Conservation (phyloP, 2,888 invertebrate species). For the Corbicula japonica region DNA sequence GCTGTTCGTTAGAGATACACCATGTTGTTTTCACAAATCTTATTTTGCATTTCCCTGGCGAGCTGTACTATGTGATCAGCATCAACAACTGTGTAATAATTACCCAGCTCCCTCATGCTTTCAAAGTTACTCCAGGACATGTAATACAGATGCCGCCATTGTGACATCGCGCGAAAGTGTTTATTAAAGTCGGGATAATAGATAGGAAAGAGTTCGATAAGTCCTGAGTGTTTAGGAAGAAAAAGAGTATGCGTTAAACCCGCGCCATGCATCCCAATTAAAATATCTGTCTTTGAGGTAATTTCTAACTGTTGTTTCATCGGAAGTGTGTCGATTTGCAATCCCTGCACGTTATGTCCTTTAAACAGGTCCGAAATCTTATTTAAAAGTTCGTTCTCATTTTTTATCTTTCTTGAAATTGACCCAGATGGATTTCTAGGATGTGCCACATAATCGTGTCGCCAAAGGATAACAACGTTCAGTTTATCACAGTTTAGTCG, state of each 20-base stretch:
- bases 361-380: conserved; percentile 71
- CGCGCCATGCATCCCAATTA: conserved; percentile 86
- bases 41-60: background rate
- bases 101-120: background rate
- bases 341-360: conserved; percentile 58
- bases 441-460: conserved; percentile 85
- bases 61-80: background rate
- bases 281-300: conserved; percentile 46
- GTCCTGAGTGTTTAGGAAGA: conserved; percentile 78
- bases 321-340: conserved; percentile 80
- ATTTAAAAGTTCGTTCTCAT: conserved; percentile 72
- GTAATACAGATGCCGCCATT: conserved; percentile 10
- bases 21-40: too few species aligned
- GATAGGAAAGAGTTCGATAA: conserved; percentile 82
- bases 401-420: conserved; percentile 82
- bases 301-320: conserved; percentile 80
- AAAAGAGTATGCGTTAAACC: conserved; percentile 84
- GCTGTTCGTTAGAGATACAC: too few species aligned
- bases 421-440: conserved; percentile 83
- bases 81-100: conserved; percentile 2
- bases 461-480: conserved; percentile 81
- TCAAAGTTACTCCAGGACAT: background rate
- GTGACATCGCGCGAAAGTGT: conserved; percentile 76
- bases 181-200: conserved; percentile 74
- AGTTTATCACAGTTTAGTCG: conserved; percentile 77